Evolutionary conservation across 2,888 invertebrate genomes (phyloP), one percentile per base, ranked within the genome.

Genomic region (Himalopsyche anomala): DNA sequence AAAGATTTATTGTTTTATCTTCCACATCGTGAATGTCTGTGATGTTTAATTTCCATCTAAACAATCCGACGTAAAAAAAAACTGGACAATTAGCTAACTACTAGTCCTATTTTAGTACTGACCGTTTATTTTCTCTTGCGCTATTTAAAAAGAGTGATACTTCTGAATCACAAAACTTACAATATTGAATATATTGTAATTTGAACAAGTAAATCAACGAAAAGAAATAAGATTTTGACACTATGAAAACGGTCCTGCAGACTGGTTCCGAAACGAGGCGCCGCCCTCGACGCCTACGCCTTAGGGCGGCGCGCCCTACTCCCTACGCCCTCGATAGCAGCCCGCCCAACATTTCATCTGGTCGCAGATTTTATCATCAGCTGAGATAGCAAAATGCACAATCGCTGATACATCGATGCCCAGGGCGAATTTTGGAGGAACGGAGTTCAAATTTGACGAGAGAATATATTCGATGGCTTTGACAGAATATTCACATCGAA

Each of bases 341-440:
- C 85, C 83, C 82, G 83, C 45, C 62, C 85, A 55, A 55, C 38
- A 56, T 83, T 79, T 82, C 85, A 85, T 86, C 84, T 84, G 86
- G 74, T 80, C 84, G 80, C 79, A 80, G 85, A 86, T 83, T 83
- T 82, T 85, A 86, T 82, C 87, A 86, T 87, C 87, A 81, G 28
- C 74, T 42, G 80, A 56, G 85, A 87, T 87, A 86, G 45, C 82
- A 19, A 45, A 80, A 45, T 80, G 80, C 51, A 51, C 45, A 40
- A 45, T 51, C 80, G 80, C 74, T 74, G 74, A 74, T 74, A 74
- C 74, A 74, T 74, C 74, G 74, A 74, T 74, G 74, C 74, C 74
- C 74, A 12, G 38, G 74, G 74, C 74, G 28, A 74, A 74, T 74
- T 74, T 74, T 36, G 74, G 74, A 74, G 4, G 28, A 36, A 36